Base-by-base conservation (phyloP, 1,140 invertebrate species). In the Anoplophora glabripennis region DNA sequence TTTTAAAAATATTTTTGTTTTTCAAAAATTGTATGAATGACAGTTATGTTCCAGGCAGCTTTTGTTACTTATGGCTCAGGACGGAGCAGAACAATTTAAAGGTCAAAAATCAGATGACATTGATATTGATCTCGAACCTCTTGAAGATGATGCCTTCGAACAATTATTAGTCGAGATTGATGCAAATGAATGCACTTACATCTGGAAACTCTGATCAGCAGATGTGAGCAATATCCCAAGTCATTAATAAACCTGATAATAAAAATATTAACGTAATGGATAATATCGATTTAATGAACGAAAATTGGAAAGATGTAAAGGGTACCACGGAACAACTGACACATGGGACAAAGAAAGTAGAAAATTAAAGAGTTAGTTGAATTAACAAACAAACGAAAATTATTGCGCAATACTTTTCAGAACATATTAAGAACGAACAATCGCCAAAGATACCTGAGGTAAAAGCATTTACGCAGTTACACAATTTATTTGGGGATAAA, bases 91-190 rank as follows among this genome's bases (percentile, higher is more conserved):
- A 44, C 44, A 61, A 48, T 61, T 34, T 37, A 61, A 60, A 40
- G 53, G 36, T 14, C 57, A 61, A 61, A 38, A 10, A 49, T 21
- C 57, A 14, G 59, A 61, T 28, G 53, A 61, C 48, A 61, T 61
- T 57, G 59, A 61, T 57, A 57, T 61, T 11, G 56, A 58, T 36
- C 54, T 58, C 21, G 21, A 40, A 40, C 38, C 14, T 40, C 38
- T 15, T 4, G 38, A n/a, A 8, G 38, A n/a, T n/a, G 38, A 14
- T 40, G 14, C 8, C 3, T 28, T 28, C 5, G 3, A 28, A 28
- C 3, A 28, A 28, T 28, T 2, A 28, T 28, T 28, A 28, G 5
- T 28, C 5, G 21, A 28, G 21, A 28, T 3, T 28, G 57, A 28
- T 28, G 21, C 21, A 28, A 28, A 28, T 28, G 21, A 28, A 28